Evolutionary conservation across 1,140 invertebrate species (phyloP), one percentile per base, ranked within the genome.

Genomic region (Heliothis subflexa): DNA sequence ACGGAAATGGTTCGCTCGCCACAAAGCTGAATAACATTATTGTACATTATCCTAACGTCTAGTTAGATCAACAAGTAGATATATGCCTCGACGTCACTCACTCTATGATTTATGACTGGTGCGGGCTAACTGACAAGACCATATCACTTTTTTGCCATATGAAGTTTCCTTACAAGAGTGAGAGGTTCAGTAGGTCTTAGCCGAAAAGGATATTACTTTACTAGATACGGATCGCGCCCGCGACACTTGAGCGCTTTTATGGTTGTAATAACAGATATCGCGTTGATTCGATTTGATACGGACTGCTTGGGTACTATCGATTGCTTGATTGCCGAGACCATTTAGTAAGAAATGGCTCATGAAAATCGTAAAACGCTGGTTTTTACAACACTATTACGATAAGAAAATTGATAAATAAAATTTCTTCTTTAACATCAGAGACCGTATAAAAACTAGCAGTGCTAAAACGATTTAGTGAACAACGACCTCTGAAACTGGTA

Each of bases 121-220:
- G 50, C 68, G 21, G 47, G 50, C 4, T 62, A 62, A 62, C 70
- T 72, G 70, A 47, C 71, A 59, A 45, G 54, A 73, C 54, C 71
- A 59, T 16, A 49, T 49, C 25, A 52, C 71, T 49, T 73, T 70
- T 52, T 59, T 73, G 33, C 55, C 33, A 14, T 49, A 72, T 72
- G 70, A 45, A 72, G 70, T 72, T 72, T 55, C 70, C 25, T 54
- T 70, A 50, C 64, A n/a, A 70, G 13, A 61, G 25, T 61, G 25
- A 66, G 66, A 57, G 68, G 68, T 71, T 71, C 55, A 73, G 54
- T 73, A 73, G 55, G 71, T 73, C 33, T 47, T 73, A 73, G 79
- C 81, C 78, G 78, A 84, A 89, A 85, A 87, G 87, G 87, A 91
- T 89, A 91, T 91, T 91, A 83, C 85, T 80, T 86, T 82, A 71